Evolutionary conservation across 2,797 vertebrate species (phyloP), one percentile per base, ranked within the genome.

Genomic region (Pangasius djambal): DNA sequence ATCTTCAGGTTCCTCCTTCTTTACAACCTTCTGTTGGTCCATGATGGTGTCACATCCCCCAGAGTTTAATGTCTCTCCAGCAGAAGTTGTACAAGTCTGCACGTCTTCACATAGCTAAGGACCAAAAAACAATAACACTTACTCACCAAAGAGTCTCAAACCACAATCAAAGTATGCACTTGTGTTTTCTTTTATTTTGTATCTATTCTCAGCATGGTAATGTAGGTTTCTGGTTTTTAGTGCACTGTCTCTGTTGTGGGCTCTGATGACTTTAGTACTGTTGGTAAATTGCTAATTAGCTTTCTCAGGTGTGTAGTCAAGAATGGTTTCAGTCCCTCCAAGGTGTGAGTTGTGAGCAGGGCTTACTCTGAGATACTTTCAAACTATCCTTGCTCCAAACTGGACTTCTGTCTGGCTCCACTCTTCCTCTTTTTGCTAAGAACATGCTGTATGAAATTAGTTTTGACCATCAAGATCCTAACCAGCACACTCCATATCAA

Each of bases 1-100:
- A 55, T 85, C 67, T 55, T 85, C 83, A 37, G 65, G 44, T 85
- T 85, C 84, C 31, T 85, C 84, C 84, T 85, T 85, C 65, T 85
- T 85, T 37, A 85, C 48, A 28, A 48, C 59, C 25, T 65, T 83
- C 13, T 63, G 59, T 18, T 83, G 57, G 37, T 65, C 81, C 25
- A 44, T 7, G 12, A 37, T 69, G n/a, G 83, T 37, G 48, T 28
- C 16, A 25, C 6, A 6, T 85, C 31, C 59, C 22, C 6, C 48
- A 13, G 50, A 72, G 67, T 52, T 25, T 50, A 50, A 34, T 12
- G 44, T 85, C 48, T 22, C n/a, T 25, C 31, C n/a, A 69, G 48
- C 28, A 34, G 65, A 85, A 67, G 40, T 15, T 40, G 31, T 15
- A 28, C 79, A 61, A 28, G 44, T 69, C 40, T 69, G 63, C 63